Evolutionary conservation across 1,140 invertebrate species (phyloP).

Genomic region (Eriosoma lanigerum): DNA sequence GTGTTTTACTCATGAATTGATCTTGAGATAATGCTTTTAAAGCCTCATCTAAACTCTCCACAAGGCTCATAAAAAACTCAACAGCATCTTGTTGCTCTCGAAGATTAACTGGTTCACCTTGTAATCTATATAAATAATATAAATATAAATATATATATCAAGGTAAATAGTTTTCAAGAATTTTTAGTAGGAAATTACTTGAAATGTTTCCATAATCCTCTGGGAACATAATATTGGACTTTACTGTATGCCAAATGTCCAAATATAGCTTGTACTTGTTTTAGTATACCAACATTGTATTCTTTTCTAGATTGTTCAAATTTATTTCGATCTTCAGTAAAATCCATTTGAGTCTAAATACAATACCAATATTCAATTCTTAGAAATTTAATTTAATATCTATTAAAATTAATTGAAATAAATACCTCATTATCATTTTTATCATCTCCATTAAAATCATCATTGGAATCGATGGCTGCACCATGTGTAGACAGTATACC

Average conservation of each 20-base stretch:
- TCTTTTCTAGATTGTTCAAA: constrained; percentile 67
- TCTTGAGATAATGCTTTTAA: constrained; percentile 88
- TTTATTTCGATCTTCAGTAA: constrained; percentile 57
- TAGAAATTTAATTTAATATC: background rate
- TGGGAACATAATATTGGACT: constrained; percentile 94
- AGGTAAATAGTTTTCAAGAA: background rate
- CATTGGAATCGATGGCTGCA: constrained; percentile 82
- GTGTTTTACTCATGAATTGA: constrained; percentile 89
- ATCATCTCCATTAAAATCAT: constrained; percentile 87
- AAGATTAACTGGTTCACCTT: constrained; percentile 95
- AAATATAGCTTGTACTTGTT: constrained; percentile 97
- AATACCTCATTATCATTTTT: constrained; percentile 49
- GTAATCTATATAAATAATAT: constrained; percentile 62
- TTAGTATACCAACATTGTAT: constrained; percentile 93
- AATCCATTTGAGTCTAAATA: constrained; percentile 18
- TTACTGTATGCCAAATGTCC: constrained; percentile 94
- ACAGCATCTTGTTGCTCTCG: constrained; percentile 98
- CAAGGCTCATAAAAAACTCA: constrained; percentile 98
- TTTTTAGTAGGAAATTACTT: constrained; percentile 64
- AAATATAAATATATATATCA: background rate
- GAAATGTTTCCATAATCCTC: constrained; percentile 97
- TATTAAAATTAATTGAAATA: background rate
- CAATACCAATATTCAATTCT: background rate
- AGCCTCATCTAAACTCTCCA: constrained; percentile 95
- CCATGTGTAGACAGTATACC: constrained; percentile 78